Percentiles rank a stretch among this genome's conserved stretches.
Conservation (phyloP, 2,797 vertebrate species). For the Eulemur mongoz region DNA sequence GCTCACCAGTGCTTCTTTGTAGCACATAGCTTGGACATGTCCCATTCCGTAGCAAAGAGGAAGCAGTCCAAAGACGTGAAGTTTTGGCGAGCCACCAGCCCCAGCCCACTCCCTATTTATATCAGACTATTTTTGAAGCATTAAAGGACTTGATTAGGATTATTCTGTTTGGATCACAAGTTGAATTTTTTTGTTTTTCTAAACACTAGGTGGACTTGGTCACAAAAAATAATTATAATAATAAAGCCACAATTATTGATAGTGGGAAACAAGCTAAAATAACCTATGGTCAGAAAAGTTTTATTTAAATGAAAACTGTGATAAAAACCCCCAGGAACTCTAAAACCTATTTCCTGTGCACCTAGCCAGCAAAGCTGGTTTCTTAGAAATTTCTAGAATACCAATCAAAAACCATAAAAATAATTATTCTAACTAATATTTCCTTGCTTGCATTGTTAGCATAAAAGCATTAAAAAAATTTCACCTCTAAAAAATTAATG, state of each 20-base stretch:
- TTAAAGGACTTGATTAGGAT: background rate
- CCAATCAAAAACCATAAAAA: constrained; percentile 14
- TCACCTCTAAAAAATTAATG: constrained; percentile 1
- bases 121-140: background rate
- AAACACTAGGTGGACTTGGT: background rate
- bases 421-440: constrained; percentile 6
- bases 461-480: constrained; percentile 35
- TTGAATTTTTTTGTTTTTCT: background rate
- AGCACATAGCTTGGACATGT: constrained; percentile 90
- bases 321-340: background rate
- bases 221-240: constrained; percentile 24
- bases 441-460: background rate
- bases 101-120: background rate
- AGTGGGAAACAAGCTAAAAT: constrained; percentile 20
- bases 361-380: background rate
- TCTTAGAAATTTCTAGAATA: background rate
- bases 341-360: background rate
- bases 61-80: constrained; percentile 62
- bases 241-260: background rate
- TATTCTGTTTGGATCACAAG: background rate
- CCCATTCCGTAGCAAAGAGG: constrained; percentile 83
- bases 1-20: constrained; percentile 91
- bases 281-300: background rate
- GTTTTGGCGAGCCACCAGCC: background rate
- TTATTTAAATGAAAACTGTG: background rate